Percentiles rank a stretch among this genome's conserved stretches.
Conservation (phyloP, 2,797 vertebrate species). For the Alca torda region DNA sequence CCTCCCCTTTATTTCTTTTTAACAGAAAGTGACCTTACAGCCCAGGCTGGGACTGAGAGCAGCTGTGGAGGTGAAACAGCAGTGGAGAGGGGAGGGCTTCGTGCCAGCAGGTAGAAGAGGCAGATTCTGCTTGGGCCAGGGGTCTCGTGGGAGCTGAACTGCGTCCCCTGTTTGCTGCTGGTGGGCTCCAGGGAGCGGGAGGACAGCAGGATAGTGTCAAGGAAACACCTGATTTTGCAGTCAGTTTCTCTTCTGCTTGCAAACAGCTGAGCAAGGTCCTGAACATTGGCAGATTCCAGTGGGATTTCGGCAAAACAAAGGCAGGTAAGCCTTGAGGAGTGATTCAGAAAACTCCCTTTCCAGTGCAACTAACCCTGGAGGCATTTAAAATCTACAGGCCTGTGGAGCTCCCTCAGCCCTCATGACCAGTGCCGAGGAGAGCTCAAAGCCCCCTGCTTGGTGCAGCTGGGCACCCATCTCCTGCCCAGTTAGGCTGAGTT, state of each 20-base stretch:
- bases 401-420: not conserved
- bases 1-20: not conserved
- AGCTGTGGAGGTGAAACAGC: not conserved
- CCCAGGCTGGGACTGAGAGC: not conserved
- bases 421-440: not conserved
- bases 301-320: not conserved
- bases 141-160: not conserved
- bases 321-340: not conserved
- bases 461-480: not conserved
- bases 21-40: not conserved
- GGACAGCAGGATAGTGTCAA: not conserved
- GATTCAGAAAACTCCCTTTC: not conserved
- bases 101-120: not conserved
- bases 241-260: not conserved
- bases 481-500: not conserved
- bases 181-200: not conserved
- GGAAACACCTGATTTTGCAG: not conserved
- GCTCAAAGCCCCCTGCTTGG: not conserved
- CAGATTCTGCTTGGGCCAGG: not conserved
- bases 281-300: not conserved
- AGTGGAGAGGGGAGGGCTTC: not conserved
- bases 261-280: not conserved
- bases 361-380: not conserved
- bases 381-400: not conserved
- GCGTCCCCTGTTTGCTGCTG: not conserved